Evolutionary conservation across 2,113 vertebrate species (phyloP), one percentile per base, ranked within the genome.

Genomic region (Chionodraco myersi): DNA sequence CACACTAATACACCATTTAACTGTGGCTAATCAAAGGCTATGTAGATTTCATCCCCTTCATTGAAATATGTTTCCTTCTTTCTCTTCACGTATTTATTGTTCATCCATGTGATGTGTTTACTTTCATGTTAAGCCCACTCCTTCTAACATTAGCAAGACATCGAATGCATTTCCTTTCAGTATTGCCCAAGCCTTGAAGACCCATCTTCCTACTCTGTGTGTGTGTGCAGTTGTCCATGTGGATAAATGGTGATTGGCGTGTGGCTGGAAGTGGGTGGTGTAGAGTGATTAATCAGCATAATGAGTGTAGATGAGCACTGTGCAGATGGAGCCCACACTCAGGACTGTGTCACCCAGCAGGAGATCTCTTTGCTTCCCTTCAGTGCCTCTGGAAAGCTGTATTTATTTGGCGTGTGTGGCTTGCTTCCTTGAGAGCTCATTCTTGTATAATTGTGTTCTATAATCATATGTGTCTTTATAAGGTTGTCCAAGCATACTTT

Each of bases 281-380:
- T 89, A 76, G 85, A 88, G 88, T 90, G 89, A 94, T 93, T 91
- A 93, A 92, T 93, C 90, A 92, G 90, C 66, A 69, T 92, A 92
- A 90, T 87, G 91, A 90, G 91, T 86, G 85, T 86, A 88, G 90
- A 93, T 91, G 89, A 93, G 91, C 79, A 54, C 77, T 67, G 85
- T 88, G 88, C 88, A 91, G 89, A 93, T 90, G 90, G 87, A 92
- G 88, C 86, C 79, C 86, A 86, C 85, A 89, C 86, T 89, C 80
- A 87, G 88, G 85, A 86, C 90, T 86, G 77, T 92, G 86, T 87
- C 80, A 85, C 82, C 62, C 91, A 90, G 88, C 87, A 88, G 89
- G 91, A 72, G 70, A 86, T 91, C 89, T 82, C 72, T 80, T 82
- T 74, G 82, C 77, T 80, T 65, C 69, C 79, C 84, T 78, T 75